Percentiles rank a stretch among this genome's conserved stretches.
These are phyloP conservation scores for Ophthalmolycus amberensis DNA, from an alignment of 2,113 vertebrate genomes.

Conservation along the genomic window DNA sequence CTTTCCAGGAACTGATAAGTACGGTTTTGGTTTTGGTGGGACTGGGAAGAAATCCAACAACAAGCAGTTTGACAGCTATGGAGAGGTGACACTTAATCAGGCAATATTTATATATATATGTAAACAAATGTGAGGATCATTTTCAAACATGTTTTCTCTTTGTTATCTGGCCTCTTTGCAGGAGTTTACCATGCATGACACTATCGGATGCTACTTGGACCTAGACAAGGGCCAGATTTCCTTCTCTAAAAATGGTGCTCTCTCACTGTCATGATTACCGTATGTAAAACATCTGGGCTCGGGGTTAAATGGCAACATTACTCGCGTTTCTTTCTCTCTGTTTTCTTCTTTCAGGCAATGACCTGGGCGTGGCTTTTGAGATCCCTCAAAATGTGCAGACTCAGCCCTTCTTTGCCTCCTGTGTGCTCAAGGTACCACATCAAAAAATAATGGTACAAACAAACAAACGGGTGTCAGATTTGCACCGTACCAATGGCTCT, in stretches of 20 bases:
- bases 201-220: conserved; percentile 94
- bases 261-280: not conserved
- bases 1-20: conserved; percentile 93
- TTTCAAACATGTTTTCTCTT: not conserved
- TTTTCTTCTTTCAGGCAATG: conserved; percentile 85
- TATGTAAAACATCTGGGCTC: not conserved
- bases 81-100: conserved; percentile 86
- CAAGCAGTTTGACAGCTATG: conserved; percentile 99
- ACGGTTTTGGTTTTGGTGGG: conserved; percentile 96
- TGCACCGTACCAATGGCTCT: not conserved
- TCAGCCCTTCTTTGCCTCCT: conserved; percentile 93
- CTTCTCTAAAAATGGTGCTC: conserved; percentile 95
- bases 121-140: not conserved
- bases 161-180: conserved; percentile 56
- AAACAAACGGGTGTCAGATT: not conserved
- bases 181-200: conserved; percentile 99
- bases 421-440: conserved; percentile 93
- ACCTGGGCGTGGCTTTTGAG: conserved; percentile 95
- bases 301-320: not conserved
- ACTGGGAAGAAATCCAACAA: conserved; percentile 99
- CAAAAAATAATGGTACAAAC: not conserved
- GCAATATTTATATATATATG: not conserved
- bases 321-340: not conserved
- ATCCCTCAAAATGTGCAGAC: conserved; percentile 89
- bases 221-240: conserved; percentile 88